Conservation (phyloP, 2,888 invertebrate genomes). For the Morpho deidamia region DNA sequence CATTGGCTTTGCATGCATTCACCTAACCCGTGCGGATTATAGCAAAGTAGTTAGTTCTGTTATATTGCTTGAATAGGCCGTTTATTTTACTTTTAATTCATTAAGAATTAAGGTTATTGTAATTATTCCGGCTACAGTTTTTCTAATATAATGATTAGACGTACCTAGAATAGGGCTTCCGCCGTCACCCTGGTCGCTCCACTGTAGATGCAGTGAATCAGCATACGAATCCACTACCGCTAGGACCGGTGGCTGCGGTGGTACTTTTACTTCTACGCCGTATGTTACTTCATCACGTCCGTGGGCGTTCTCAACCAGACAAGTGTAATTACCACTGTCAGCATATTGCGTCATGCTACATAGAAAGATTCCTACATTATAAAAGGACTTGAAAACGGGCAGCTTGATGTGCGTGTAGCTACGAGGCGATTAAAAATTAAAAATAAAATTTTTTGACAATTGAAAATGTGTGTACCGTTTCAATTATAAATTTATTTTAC, state of each 20-base stretch:
- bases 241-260: slow-evolving; percentile 90
- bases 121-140: not conserved
- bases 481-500: no score
- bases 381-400: no score
- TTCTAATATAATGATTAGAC: not conserved
- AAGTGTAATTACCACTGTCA: slow-evolving; percentile 95
- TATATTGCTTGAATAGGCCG: no score
- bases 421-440: no score
- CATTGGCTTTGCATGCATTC: no score
- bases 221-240: slow-evolving; percentile 90
- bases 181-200: slow-evolving; percentile 89
- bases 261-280: slow-evolving; percentile 85
- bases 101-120: no score
- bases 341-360: slow-evolving; percentile 82
- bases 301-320: slow-evolving; percentile 89
- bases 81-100: no score
- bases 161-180: slow-evolving; percentile 86
- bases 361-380: slow-evolving; percentile 1
- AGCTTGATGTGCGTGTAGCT: no score
- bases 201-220: slow-evolving; percentile 89
- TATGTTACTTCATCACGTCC: slow-evolving; percentile 91
- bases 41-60: no score
- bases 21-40: no score
- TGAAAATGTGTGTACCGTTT: no score
- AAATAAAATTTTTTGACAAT: no score